Evolutionary conservation across 2,888 invertebrate species (phyloP).

Genomic region (Xestia ashworthii): DNA sequence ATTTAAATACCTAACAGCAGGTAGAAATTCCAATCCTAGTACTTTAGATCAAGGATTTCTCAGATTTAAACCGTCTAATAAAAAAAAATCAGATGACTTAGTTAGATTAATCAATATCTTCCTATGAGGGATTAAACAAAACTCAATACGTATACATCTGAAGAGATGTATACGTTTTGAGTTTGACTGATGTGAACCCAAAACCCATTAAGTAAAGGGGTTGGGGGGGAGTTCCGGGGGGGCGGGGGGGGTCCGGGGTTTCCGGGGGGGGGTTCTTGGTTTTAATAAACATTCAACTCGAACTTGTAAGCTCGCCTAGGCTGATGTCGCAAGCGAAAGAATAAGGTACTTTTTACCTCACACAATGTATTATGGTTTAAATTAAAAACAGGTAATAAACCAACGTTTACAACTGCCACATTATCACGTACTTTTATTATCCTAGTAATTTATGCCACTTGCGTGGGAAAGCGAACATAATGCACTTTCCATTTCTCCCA

Average conservation of each 20-base stretch:
- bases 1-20: constrained; percentile 24
- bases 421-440: constrained; percentile 53
- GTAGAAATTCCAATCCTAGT: neutral
- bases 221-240: too few relatives aligned
- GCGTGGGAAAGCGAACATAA: constrained; percentile 55
- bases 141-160: too few relatives aligned
- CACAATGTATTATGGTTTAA: constrained; percentile 9
- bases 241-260: too few relatives aligned
- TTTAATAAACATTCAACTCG: neutral
- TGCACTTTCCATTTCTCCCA: constrained; percentile 60
- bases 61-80: neutral
- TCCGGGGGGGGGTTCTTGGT: too few relatives aligned
- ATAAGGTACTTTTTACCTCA: constrained; percentile 7
- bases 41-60: neutral
- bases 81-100: neutral
- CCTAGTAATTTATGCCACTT: constrained; percentile 40
- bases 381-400: constrained; percentile 21
- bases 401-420: constrained; percentile 35
- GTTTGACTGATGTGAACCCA: neutral
- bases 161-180: neutral
- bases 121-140: too few relatives aligned
- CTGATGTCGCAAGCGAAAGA: neutral
- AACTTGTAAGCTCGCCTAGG: neutral
- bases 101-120: neutral
- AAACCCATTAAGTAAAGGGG: neutral